phyloP scores from a whole-genome alignment of 37 sponge, comb jelly and placozoan genomes.

The Tethya wilhelma region DNA sequence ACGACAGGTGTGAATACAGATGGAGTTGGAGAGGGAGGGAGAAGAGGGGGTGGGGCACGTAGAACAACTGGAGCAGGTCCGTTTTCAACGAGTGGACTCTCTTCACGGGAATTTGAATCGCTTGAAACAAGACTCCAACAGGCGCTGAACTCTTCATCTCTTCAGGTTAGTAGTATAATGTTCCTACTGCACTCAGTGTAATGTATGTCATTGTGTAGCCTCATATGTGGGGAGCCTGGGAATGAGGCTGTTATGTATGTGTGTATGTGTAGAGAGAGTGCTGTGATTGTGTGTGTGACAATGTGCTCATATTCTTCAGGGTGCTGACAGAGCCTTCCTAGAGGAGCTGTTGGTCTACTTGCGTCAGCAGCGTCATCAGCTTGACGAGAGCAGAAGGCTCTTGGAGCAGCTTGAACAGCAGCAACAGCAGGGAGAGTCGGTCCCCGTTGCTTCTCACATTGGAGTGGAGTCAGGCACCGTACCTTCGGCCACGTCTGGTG shows the following conservation, averaged over 20 bases:
- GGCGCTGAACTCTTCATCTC: constrained; percentile 47
- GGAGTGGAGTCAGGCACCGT: constrained; percentile 37
- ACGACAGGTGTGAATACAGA: background rate
- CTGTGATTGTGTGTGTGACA: background rate
- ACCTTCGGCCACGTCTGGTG: constrained; percentile 6
- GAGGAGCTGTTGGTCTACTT: constrained; percentile 71
- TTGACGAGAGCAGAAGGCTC: constrained; percentile 65
- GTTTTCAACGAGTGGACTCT: background rate
- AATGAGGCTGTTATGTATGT: background rate
- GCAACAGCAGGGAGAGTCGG: constrained; percentile 5
- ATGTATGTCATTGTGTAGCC: background rate
- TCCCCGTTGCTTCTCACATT: constrained; percentile 9
- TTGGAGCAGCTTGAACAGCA: constrained; percentile 35
- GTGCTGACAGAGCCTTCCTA: constrained; percentile 52
- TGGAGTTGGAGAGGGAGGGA: background rate
- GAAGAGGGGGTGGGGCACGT: background rate
- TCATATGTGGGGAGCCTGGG: background rate
- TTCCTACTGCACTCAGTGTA: background rate
- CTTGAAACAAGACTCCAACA: constrained; percentile 47
- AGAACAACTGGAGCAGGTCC: background rate
- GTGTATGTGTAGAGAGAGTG: background rate
- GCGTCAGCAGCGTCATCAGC: constrained; percentile 64
- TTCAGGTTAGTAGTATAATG: constrained; percentile 21
- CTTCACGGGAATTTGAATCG: constrained; percentile 17
- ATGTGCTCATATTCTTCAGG: constrained; percentile 21